phyloP scores from a whole-genome alignment of 2,797 vertebrate genomes.

The Furcifer pardalis region DNA sequence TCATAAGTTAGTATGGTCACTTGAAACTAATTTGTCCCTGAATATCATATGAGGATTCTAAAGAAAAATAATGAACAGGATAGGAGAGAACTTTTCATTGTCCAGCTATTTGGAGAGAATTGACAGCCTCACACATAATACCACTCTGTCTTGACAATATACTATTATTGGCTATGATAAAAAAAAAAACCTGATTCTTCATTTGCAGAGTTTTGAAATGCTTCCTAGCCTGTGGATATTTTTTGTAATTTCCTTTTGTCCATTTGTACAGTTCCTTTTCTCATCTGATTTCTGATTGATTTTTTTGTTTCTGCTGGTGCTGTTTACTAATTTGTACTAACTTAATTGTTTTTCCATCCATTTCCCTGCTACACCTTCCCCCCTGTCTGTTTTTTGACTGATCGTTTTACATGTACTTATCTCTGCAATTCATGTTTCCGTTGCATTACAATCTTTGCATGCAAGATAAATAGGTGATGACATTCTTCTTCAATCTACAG shows the following conservation, averaged over 20 bases:
- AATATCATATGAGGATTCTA: not conserved
- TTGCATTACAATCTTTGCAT: conserved; percentile 5
- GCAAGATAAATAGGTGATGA: not conserved
- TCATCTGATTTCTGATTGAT: conserved; percentile 12
- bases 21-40: not conserved
- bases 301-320: conserved; percentile 20
- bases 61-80: not conserved
- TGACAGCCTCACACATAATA: not conserved
- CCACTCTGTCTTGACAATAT: not conserved
- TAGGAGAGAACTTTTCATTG: not conserved
- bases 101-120: not conserved
- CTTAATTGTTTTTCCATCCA: conserved; percentile 5
- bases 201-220: conserved; percentile 14
- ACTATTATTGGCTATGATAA: not conserved
- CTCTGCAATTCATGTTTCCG: conserved; percentile 21
- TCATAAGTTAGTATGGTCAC: not conserved
- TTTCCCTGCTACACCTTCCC: conserved; percentile 5
- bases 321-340: conserved; percentile 28
- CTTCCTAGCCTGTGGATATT: conserved; percentile 12
- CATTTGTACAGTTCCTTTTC: conserved; percentile 16
- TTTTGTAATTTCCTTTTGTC: not conserved
- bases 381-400: not conserved
- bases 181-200: not conserved
- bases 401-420: conserved; percentile 13
- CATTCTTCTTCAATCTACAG: not conserved